phyloP scores from a whole-genome alignment of 2,113 vertebrate genomes.

The Irena cyanogastra region DNA sequence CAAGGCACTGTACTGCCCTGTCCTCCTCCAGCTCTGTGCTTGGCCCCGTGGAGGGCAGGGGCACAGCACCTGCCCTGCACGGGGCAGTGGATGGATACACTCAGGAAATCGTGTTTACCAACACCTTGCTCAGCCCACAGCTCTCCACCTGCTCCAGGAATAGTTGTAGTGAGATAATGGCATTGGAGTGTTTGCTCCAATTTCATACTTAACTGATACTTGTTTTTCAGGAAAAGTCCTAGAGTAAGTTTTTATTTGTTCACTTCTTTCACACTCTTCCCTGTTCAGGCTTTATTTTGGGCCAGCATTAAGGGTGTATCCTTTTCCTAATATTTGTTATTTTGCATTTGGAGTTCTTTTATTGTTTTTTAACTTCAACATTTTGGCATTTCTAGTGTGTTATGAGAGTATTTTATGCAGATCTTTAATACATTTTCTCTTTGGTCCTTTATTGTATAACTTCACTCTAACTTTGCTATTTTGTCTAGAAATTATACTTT shows the following conservation, averaged over 20 bases:
- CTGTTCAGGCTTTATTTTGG: neutral
- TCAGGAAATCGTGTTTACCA: neutral
- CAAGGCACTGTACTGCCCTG: accelerated
- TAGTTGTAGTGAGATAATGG: neutral
- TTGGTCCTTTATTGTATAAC: neutral
- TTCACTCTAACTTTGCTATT: neutral
- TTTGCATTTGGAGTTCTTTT: neutral
- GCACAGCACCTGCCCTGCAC: neutral
- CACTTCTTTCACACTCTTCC: neutral
- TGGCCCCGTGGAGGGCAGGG: neutral
- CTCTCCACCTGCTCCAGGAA: neutral
- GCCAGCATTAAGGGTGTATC: neutral
- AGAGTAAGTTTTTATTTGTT: neutral
- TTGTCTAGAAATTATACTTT: neutral
- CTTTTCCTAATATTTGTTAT: neutral
- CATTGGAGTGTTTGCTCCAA: neutral
- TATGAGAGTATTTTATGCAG: neutral
- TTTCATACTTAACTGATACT: neutral
- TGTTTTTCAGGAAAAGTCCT: neutral
- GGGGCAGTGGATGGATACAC: neutral
- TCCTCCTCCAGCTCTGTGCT: neutral
- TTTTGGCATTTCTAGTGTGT: neutral
- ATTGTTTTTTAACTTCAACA: neutral
- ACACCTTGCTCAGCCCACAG: neutral
- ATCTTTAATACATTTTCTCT: neutral